phyloP scores from a whole-genome alignment of 2,888 invertebrate species.

The Hybos culiciformis region DNA sequence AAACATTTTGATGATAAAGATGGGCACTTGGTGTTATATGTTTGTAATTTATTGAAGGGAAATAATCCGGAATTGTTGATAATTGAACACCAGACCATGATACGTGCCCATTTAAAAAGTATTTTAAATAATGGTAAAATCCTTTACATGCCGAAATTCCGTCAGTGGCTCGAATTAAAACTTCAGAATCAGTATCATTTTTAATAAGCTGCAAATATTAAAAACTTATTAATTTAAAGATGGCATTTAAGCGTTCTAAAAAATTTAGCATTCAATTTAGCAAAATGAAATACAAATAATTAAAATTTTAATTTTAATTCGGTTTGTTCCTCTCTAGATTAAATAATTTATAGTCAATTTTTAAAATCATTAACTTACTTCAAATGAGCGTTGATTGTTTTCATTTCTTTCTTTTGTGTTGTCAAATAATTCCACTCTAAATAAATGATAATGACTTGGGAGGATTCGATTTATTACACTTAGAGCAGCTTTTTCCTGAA shows the following conservation, averaged over 20 bases:
- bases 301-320: background rate
- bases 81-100: conserved; percentile 72
- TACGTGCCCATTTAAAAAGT: conserved; percentile 64
- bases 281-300: too few relatives aligned
- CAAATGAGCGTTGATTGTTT: too few relatives aligned
- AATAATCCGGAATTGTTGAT: conserved; percentile 38
- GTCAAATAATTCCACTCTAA: conserved; percentile 16
- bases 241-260: too few relatives aligned
- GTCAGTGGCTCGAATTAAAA: conserved; percentile 33
- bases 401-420: background rate
- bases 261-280: too few relatives aligned
- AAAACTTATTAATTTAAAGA: background rate
- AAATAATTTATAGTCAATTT: too few relatives aligned
- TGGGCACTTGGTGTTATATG: conserved; percentile 52
- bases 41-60: conserved; percentile 45
- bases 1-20: conserved; percentile 90
- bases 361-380: too few relatives aligned
- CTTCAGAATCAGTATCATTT: conserved; percentile 1
- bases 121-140: conserved; percentile 75
- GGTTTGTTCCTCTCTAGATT: too few relatives aligned
- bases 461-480: conserved; percentile 20
- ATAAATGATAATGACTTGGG: conserved; percentile 16
- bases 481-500: conserved; percentile 19
- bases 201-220: conserved; percentile 12
- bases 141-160: conserved; percentile 78